Conservation (phyloP, 1,140 invertebrate species). For the Melitaea cinxia region DNA sequence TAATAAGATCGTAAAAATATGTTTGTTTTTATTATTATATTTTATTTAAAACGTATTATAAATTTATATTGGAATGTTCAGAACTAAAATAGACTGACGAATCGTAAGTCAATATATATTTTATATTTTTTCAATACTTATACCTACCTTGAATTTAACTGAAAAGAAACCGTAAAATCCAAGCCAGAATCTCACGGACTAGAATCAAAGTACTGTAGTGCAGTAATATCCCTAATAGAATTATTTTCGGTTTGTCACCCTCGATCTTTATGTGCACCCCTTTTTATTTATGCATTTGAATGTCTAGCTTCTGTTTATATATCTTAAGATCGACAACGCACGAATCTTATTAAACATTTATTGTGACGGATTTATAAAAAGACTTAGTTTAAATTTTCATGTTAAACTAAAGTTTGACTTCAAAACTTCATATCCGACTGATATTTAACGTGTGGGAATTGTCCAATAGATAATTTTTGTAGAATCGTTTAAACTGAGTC, state of each 20-base stretch:
- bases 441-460: background rate
- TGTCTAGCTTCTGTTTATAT: background rate
- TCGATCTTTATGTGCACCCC: constrained; percentile 39
- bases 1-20: background rate
- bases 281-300: background rate
- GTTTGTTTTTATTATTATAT: background rate
- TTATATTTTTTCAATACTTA: background rate
- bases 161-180: constrained; percentile 21
- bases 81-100: background rate
- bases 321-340: too few relatives aligned
- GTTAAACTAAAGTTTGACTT: too few relatives aligned
- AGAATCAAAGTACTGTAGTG: constrained; percentile 48
- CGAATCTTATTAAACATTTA: too few relatives aligned
- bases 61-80: background rate
- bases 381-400: too few relatives aligned
- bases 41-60: background rate
- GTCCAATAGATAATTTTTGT: constrained; percentile 20
- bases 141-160: constrained; percentile 18
- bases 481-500: constrained; percentile 30
- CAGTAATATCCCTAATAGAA: constrained; percentile 53
- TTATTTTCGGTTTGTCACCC: constrained; percentile 51
- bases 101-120: background rate
- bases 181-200: constrained; percentile 33
- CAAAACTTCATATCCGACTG: too few relatives aligned
- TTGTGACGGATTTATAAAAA: too few relatives aligned